Conservation (phyloP, 1,140 invertebrate genomes). For the Drosophila paulistorum region DNA sequence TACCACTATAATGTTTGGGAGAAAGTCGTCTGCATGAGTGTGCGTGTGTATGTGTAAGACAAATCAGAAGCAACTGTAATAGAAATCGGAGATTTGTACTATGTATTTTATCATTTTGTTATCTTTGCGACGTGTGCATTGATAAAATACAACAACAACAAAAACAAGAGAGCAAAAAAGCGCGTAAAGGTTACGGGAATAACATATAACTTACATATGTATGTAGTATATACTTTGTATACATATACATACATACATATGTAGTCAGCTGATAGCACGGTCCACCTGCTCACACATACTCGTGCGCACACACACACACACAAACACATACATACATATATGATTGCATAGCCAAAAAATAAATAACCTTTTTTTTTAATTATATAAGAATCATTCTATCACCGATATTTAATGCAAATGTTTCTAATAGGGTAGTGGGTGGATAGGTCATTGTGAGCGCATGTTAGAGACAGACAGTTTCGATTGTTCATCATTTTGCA, state of each 20-base stretch:
- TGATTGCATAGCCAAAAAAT: conserved; percentile 30
- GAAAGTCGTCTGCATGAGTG: conserved; percentile 12
- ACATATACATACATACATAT: background rate
- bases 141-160: conserved; percentile 24
- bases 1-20: background rate
- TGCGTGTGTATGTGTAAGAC: background rate
- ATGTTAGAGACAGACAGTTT: conserved; percentile 22
- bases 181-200: conserved; percentile 23
- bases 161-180: conserved; percentile 36
- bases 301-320: background rate
- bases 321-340: background rate
- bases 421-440: conserved; percentile 10
- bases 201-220: background rate
- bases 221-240: background rate
- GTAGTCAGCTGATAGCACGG: conserved; percentile 50
- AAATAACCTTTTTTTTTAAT: conserved; percentile 41
- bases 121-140: conserved; percentile 52
- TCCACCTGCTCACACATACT: conserved; percentile 6
- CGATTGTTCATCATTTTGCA: background rate
- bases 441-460: conserved; percentile 33
- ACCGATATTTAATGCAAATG: conserved; percentile 42
- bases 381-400: conserved; percentile 38
- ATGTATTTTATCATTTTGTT: conserved; percentile 37
- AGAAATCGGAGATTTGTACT: conserved; percentile 17
- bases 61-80: conserved; percentile 4